Base-by-base conservation (phyloP, 2,113 vertebrate genomes). In the Ammodytes dubius region DNA sequence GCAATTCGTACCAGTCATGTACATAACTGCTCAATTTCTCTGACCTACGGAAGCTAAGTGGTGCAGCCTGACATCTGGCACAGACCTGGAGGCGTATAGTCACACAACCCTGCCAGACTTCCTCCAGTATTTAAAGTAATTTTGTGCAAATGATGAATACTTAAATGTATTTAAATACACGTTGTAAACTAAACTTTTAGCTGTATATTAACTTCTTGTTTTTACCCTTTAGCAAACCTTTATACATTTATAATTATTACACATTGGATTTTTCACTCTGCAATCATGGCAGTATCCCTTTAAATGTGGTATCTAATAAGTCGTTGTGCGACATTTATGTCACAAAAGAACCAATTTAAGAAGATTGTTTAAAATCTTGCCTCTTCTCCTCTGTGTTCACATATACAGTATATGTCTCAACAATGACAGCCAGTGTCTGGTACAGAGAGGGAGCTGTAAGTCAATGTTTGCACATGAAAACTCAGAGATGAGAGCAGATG, bases 1-100 rank as follows among this genome's bases (percentile, higher is more conserved):
- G 83, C 75, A 70, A 92, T 92, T 79, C 46, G 40, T 93, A 80
- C 90, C 85, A 91, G 91, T 94, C 91, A 84, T 81, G 72, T 87
- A 77, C 64, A 72, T 47, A 79, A 68, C 74, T 50, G 75, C 85
- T 87, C 61, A 74, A 82, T 86, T 87, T 86, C 83, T 87, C 82
- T 90, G 84, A 89, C 67, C 81, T 77, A 27, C 60, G 0, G 43
- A 59, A 68, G 83, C 70, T 82, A 73, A 87, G 74, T 84, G 79
- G 60, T 49, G 78, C 71, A 64, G 75, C 49, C 81, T 43, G 58
- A 82, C 81, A 82, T 71, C 67, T 79, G 75, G 74, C 80, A 60
- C 45, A 54, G 77, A 84, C 53, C 61, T 15, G 40, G 6, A 75
- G 72, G 27, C 68, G 27, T 27, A 42, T 10, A 12, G 54, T 67